Base-by-base conservation (phyloP, 2,797 vertebrate genomes). In the Falco peregrinus region DNA sequence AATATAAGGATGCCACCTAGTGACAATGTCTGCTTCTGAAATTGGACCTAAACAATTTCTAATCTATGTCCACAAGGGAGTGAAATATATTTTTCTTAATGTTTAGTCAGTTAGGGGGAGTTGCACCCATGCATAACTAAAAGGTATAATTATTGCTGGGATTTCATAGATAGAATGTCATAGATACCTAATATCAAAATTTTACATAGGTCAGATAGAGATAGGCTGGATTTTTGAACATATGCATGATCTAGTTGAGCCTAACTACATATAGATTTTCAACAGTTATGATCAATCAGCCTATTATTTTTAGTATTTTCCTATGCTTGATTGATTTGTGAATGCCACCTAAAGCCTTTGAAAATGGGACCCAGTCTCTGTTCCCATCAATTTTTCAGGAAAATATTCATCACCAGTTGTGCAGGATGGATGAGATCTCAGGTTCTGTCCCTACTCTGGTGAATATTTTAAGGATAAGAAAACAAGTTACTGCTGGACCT, bases 1-100 rank as follows among this genome's bases (percentile, higher is more conserved):
- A 63, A 88, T 20, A 9, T 87, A 96, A 97, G 86, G 88, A 26
- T 98, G 98, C 98, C 99, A 98, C 91, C 99, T 98, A 97, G 98
- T 98, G 98, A 98, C 83, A 9, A 29, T 15, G 15, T 4, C n/a
- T 59, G 5, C 13, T 81, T 65, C 76, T 67, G n/a, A 69, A 78
- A 82, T 20, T 39, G 0, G 5, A 5, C 5, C 7, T 61, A 68
- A 92, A 47, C 67, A 4, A 10, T 7, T 43, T 50, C 10, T 48
- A 16, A 21, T 50, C 13, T 7, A 64, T 65, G 0, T 41, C 22
- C 16, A 31, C 21, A 47, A 19, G 4, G 6, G 8, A 41, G 25
- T 47, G 7, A 84, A 76, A 43, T 29, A 35, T 16, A 2, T 65
- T 81, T 16, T 29, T 76, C 10, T 65, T 61, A 63, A 84, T 47